Conservation (phyloP, 2,888 invertebrate species). For the Prosapia bicincta region DNA sequence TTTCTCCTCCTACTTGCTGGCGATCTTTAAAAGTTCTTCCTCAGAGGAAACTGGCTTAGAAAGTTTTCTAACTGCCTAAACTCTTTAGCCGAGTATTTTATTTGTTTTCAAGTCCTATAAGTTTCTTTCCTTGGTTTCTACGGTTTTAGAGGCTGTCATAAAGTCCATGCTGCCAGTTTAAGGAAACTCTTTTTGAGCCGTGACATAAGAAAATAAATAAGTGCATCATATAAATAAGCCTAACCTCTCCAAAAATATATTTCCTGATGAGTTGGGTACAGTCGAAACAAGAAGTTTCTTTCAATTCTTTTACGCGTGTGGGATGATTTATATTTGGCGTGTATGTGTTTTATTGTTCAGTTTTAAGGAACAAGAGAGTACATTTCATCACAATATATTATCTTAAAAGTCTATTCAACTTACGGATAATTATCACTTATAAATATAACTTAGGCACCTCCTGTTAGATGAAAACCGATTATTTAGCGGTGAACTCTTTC, state of each 20-base stretch:
- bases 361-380: too few species aligned
- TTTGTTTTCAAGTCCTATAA: conserved; percentile 2
- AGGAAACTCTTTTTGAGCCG: background rate
- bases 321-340: too few species aligned
- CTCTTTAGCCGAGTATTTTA: background rate
- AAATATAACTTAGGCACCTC: too few species aligned
- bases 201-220: background rate
- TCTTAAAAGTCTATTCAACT: too few species aligned
- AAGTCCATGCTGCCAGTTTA: background rate
- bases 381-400: too few species aligned
- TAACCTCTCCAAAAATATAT: background rate
- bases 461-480: too few species aligned
- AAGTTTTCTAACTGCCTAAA: background rate
- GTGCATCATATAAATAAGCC: background rate
- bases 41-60: background rate
- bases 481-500: too few species aligned
- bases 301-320: too few species aligned
- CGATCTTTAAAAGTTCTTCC: background rate
- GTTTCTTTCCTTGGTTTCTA: too few species aligned
- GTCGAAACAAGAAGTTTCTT: background rate
- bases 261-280: background rate
- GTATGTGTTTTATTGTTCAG: too few species aligned
- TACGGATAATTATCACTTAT: too few species aligned
- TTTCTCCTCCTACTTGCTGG: background rate
- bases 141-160: background rate